Conservation (phyloP, 1,140 invertebrate species). For the Drosophila subpulchrella region DNA sequence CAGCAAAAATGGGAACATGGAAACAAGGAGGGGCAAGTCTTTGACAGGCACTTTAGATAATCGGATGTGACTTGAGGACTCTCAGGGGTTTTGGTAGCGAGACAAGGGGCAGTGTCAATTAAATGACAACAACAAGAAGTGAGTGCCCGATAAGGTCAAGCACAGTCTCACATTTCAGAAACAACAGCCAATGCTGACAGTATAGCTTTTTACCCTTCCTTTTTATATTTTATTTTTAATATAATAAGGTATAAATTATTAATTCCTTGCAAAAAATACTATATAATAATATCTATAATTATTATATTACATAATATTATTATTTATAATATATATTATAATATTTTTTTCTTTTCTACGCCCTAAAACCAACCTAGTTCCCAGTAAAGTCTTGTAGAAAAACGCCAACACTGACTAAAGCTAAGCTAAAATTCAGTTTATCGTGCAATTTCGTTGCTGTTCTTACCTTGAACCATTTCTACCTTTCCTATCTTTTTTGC, state of each 20-base stretch:
- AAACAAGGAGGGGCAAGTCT: conserved; percentile 2
- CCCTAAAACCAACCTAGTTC: too few species aligned
- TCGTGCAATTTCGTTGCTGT: conserved; percentile 54
- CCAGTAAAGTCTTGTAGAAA: too few species aligned
- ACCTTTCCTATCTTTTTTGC: conserved; percentile 39
- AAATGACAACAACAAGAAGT: conserved; percentile 39
- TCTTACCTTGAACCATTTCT: conserved; percentile 71
- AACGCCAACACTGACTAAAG: conserved; percentile 4
- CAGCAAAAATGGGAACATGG: neutral
- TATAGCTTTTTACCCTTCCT: neutral
- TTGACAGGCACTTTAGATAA: conserved; percentile 50
- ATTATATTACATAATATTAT: too few species aligned
- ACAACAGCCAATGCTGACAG: conserved; percentile 13
- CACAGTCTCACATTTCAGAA: conserved; percentile 36
- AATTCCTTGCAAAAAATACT: too few species aligned
- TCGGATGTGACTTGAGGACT: conserved; percentile 25
- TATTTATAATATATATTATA: too few species aligned
- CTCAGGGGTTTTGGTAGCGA: neutral
- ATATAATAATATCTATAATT: too few species aligned
- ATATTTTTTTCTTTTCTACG: too few species aligned
- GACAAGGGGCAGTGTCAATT: conserved; percentile 52
- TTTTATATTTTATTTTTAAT: neutral
- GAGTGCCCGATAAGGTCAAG: conserved; percentile 60
- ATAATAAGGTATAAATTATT: too few species aligned
- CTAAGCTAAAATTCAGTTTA: conserved; percentile 53